A percentile compares a stretch with the other conserved stretches of the same genome.
These are phyloP conservation scores for Gouania willdenowi DNA, from an alignment of 2,797 vertebrate species.

Conservation along the genomic window DNA sequence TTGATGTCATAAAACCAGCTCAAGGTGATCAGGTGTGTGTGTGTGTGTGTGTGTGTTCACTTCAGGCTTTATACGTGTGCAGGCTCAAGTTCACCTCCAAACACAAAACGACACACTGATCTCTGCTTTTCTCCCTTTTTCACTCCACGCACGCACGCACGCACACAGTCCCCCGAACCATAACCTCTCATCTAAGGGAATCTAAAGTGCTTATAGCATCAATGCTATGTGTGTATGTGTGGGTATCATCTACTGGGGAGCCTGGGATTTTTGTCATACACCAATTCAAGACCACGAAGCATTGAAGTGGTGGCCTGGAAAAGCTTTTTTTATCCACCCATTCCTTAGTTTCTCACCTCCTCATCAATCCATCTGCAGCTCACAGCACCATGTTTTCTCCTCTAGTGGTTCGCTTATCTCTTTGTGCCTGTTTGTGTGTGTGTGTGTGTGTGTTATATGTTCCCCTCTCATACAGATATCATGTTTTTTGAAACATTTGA, in stretches of 20 bases:
- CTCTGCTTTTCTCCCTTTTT: slow-evolving; percentile 10
- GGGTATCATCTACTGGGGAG: slow-evolving; percentile 1
- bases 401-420: slow-evolving; percentile 37
- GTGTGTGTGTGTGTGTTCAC: not conserved
- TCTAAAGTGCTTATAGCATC: slow-evolving; percentile 51
- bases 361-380: slow-evolving; percentile 40
- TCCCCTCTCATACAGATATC: not conserved
- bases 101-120: slow-evolving; percentile 57
- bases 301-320: slow-evolving; percentile 34
- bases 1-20: slow-evolving; percentile 9
- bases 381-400: slow-evolving; percentile 52
- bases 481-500: too few relatives aligned
- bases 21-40: slow-evolving; percentile 26
- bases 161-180: slow-evolving; percentile 25
- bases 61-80: slow-evolving; percentile 6
- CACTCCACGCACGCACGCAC: slow-evolving; percentile 6
- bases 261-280: slow-evolving; percentile 22
- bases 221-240: slow-evolving; percentile 5
- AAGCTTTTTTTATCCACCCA: slow-evolving; percentile 46
- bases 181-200: slow-evolving; percentile 44
- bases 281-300: slow-evolving; percentile 35
- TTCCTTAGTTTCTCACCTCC: slow-evolving; percentile 19
- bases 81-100: slow-evolving; percentile 47
- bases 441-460: not conserved
- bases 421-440: not conserved